Evolutionary conservation across 1,140 invertebrate species (phyloP), one percentile per base, ranked within the genome.

Genomic region (Drosophila ficusphila): DNA sequence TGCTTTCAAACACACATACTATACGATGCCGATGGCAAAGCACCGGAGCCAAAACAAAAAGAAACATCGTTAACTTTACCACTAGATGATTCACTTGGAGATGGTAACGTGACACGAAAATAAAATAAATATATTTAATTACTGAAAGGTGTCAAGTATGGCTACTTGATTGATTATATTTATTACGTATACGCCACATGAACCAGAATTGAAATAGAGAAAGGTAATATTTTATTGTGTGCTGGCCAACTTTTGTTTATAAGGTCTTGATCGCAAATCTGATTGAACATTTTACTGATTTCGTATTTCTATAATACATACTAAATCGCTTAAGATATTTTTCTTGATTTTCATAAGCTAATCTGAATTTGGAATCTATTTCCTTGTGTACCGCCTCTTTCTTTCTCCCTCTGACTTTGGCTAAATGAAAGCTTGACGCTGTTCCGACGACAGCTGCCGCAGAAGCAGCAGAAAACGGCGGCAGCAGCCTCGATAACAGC

Each of bases 401-500:
- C 49, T 49, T 36, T 27, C 42, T 27, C 8, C 8, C 5, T 42
- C 31, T 56, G 34, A 42, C 56, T 39, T 54, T 67, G 62, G 54
- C 39, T 68, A 88, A 88, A 88, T 88, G 82, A 88, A 88, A 88
- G 82, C 82, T 82, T 76, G 76, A 46, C 52, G 61, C 47, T 69
- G 67, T 38, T 14, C n/a, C 73, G 77, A 73, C 68, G 77, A 76
- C 81, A 88, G 76, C 81, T 86, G 67, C 72, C 36, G 58, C 70
- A 53, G 41, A 33, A 53, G 57, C 69, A 31, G 16, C 47, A 51
- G 34, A 34, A 39, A 44, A 25, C 54, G 16, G 25, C 46, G 44
- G 33, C 49, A 42, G 39, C 52, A 33, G 49, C 74, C 33, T 60
- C 56, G 58, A 61, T 25, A 42, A 46, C 39, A 67, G 48, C 56